Conservation (phyloP, 2,888 invertebrate genomes). For the Agrilus cyanescens region DNA sequence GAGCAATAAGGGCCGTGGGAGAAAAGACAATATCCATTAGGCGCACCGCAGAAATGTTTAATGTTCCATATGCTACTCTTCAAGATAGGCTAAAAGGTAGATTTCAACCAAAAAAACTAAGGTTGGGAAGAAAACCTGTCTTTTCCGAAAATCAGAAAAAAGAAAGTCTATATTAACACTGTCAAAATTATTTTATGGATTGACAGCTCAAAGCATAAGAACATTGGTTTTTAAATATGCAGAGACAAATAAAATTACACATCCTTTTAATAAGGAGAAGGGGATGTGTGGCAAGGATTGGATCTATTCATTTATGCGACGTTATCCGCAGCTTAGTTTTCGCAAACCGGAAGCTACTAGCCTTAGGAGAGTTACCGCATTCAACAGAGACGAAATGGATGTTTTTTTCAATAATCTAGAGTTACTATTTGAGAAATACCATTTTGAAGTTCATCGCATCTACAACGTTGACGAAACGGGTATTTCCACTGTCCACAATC, state of each 20-base stretch:
- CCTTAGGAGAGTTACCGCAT: conserved; percentile 8
- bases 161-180: no score
- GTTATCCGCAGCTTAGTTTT: not conserved
- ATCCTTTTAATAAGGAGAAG: conserved; percentile 1
- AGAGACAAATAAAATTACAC: conserved; percentile 1
- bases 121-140: no score
- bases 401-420: conserved; percentile 9
- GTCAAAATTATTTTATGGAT: no score
- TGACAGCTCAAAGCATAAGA: not conserved
- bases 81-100: no score
- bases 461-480: conserved; percentile 1
- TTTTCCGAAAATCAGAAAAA: no score
- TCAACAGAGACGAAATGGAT: conserved; percentile 7
- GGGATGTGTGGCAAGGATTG: not conserved
- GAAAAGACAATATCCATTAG: no score
- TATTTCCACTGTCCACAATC: conserved; percentile 6
- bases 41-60: no score
- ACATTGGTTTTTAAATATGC: conserved; percentile 1
- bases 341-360: conserved; percentile 9
- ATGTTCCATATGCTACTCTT: no score
- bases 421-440: conserved; percentile 3
- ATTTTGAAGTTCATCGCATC: conserved; percentile 8
- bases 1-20: no score
- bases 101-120: no score
- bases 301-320: not conserved